Base-by-base conservation (phyloP, 2,113 vertebrate species). In the Pterocles orientalis region DNA sequence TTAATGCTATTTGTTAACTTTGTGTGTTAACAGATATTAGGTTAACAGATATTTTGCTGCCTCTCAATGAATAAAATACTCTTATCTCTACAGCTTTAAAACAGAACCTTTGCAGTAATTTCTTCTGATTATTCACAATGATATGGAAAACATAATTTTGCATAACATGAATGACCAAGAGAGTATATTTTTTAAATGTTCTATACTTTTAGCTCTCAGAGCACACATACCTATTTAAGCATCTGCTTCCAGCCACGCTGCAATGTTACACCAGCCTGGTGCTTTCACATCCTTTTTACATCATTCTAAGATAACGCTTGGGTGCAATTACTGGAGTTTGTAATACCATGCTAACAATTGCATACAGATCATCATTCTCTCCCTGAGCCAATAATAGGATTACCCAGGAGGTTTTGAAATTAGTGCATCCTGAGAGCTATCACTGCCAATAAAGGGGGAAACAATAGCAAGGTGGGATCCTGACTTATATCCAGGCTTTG, bases 11-110 rank as follows among this genome's bases (percentile, higher is more conserved):
- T 58, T 57, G 24, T 61, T 87, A 77, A 47, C 11, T 45, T 54
- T 10, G 3, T 2, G 0, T 8, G 4, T 51, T 81, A 82, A 51
- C 29, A 41, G 14, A 41, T 9, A n/a, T 3, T 39, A 14, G 2
- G 10, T 58, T 76, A 88, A 81, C 39, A 78, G 23, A 36, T 24
- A 36, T 17, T 79, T 84, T 43, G 18, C 31, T 62, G 51, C 28
- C 73, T 84, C 73, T 50, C 36, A 57, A 72, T 1, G 10, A 61
- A 14, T 33, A 65, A 79, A 61, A 68, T 6, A 12, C 6, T 71
- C 36, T 43, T 64, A 39, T 15, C 36, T 45, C 51, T 45, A 14
- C 6, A 65, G 19, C 34, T 89, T 77, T 53, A 56, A 60, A 72
- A 61, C 11, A 66, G 14, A 82, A 85, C 4, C 3, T 82, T 62